Evolutionary conservation across 2,888 invertebrate species (phyloP).

Genomic region (Phortica magna): DNA sequence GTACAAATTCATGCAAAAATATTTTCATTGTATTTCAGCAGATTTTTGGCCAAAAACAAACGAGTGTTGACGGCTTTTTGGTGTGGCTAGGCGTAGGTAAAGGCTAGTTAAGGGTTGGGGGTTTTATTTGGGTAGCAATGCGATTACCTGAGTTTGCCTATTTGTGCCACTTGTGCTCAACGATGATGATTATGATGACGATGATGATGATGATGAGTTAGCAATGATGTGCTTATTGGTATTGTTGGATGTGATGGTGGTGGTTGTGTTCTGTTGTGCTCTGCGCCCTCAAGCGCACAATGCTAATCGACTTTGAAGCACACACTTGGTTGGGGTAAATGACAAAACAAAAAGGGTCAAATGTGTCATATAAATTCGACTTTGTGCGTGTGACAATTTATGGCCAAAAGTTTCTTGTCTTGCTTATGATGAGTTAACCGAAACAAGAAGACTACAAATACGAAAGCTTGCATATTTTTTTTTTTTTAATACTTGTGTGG

Average conservation of each 20-base stretch:
- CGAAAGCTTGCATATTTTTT: too few relatives aligned
- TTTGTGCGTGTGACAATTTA: conserved; percentile 73
- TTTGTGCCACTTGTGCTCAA: conserved; percentile 57
- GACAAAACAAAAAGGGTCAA: conserved; percentile 73
- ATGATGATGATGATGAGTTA: conserved; percentile 9
- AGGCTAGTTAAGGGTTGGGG: conserved; percentile 59
- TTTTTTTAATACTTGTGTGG: conserved; percentile 39
- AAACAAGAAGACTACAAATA: too few relatives aligned
- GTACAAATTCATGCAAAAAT: conserved; percentile 52
- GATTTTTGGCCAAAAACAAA: conserved; percentile 56
- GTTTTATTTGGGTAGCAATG: conserved; percentile 60
- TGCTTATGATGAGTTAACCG: conserved; percentile 57
- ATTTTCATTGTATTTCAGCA: conserved; percentile 74
- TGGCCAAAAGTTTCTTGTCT: not conserved
- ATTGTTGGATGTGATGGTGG: conserved; percentile 20
- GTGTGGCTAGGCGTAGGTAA: conserved; percentile 32
- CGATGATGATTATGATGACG: not conserved
- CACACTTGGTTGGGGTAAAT: conserved; percentile 27
- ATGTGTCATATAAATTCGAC: conserved; percentile 75
- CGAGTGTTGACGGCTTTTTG: conserved; percentile 23
- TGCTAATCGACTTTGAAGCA: conserved; percentile 73
- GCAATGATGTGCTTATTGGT: conserved; percentile 4
- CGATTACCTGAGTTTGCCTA: conserved; percentile 75
- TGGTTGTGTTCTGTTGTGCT: conserved; percentile 32
- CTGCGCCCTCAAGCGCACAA: conserved; percentile 51